Evolutionary conservation across 2,113 vertebrate genomes (phyloP).

Genomic region (Bambusicola thoracicus): DNA sequence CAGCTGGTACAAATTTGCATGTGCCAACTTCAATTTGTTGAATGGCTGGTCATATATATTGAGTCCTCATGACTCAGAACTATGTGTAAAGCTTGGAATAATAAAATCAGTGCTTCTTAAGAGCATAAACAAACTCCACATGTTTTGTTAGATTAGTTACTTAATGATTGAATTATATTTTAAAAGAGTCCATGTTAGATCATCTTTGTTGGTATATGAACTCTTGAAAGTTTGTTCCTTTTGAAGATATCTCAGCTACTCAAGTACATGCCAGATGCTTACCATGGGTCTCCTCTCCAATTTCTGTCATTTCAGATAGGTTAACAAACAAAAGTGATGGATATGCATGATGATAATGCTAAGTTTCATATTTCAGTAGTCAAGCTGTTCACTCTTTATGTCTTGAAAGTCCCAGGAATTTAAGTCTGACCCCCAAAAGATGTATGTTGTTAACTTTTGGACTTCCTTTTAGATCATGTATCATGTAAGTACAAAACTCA

Average conservation of each 20-base stretch:
- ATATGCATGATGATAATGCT: conserved; percentile 46
- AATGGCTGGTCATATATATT: not conserved
- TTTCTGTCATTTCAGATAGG: conserved; percentile 22
- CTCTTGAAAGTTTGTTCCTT: conserved; percentile 22
- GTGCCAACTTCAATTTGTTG: not conserved
- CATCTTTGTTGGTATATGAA: not conserved
- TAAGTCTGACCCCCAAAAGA: conserved; percentile 56
- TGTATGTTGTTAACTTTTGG: conserved; percentile 61
- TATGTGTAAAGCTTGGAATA: conserved; percentile 5
- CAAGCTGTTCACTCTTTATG: conserved; percentile 33
- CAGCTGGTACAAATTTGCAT: conserved; percentile 23
- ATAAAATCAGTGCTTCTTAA: conserved; percentile 32
- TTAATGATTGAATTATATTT: conserved; percentile 14
- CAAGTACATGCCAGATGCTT: conserved; percentile 31
- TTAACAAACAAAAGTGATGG: conserved; percentile 58
- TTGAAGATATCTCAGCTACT: conserved; percentile 4
- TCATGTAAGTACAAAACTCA: conserved; percentile 65
- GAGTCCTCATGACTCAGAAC: not conserved
- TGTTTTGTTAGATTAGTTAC: conserved; percentile 20
- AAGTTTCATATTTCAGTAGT: conserved; percentile 66
- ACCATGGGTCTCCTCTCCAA: not conserved
- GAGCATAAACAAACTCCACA: conserved; percentile 5
- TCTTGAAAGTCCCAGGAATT: conserved; percentile 55
- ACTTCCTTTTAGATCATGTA: conserved; percentile 72
- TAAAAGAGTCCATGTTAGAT: not conserved